A percentile compares a stretch with the other conserved stretches of the same genome.
Evolutionary conservation across 1,140 invertebrate genomes (phyloP).

Genomic region (Scaptomyza hsui): DNA sequence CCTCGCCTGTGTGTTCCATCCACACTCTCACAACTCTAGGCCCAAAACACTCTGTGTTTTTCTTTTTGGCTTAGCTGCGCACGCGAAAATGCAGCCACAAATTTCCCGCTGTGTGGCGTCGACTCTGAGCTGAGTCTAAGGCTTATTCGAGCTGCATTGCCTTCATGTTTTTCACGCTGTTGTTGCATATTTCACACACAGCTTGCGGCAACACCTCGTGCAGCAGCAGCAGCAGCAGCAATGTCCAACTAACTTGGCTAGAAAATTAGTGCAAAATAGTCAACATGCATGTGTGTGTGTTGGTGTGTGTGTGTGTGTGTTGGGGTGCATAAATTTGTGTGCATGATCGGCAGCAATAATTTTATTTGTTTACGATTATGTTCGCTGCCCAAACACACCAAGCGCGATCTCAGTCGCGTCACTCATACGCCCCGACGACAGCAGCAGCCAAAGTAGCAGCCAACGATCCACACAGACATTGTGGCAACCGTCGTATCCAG

Average conservation of each 20-base stretch:
- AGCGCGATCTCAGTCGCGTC: constrained; percentile 66
- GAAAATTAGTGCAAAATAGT: constrained; percentile 77
- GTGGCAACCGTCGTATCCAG: constrained; percentile 45
- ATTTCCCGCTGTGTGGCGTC: constrained; percentile 74
- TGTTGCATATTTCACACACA: constrained; percentile 82
- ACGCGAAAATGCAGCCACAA: constrained; percentile 67
- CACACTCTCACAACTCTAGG: neutral
- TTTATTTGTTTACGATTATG: constrained; percentile 83
- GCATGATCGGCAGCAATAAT: constrained; percentile 82
- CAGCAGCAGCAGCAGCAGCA: constrained; percentile 29
- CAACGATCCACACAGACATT: constrained; percentile 45
- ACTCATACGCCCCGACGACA: constrained; percentile 82
- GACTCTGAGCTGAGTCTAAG: constrained; percentile 13
- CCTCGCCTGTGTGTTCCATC: constrained; percentile 16
- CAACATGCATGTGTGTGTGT: constrained; percentile 29
- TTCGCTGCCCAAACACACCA: constrained; percentile 77
- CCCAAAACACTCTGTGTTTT: neutral
- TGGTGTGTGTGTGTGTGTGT: constrained; percentile 35
- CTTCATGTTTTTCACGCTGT: constrained; percentile 81
- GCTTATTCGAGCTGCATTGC: constrained; percentile 32
- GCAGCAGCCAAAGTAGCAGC: constrained; percentile 24
- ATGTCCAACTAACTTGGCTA: constrained; percentile 36
- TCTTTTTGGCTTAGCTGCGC: constrained; percentile 33
- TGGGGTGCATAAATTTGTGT: constrained; percentile 77
- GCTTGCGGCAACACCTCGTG: constrained; percentile 77